Evolutionary conservation across 1,140 invertebrate species (phyloP).

Genomic region (Oedothorax gibbosus): DNA sequence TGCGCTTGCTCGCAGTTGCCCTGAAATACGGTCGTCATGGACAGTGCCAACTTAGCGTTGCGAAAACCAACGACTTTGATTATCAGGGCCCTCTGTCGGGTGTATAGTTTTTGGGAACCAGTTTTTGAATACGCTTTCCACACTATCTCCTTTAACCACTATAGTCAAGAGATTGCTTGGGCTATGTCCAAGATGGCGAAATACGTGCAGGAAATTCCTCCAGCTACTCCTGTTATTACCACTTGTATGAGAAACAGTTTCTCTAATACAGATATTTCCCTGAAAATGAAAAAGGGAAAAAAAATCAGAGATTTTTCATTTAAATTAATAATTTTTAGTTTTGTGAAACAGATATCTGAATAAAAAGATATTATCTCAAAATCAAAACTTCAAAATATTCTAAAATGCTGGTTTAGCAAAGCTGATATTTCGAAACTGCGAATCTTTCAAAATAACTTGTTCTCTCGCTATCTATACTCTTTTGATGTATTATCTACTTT

Average conservation of each 20-base stretch:
- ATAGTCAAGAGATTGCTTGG: background rate
- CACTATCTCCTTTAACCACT: too few species aligned
- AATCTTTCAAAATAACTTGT: too few species aligned
- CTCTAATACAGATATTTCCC: constrained; percentile 1
- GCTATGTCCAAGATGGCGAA: constrained; percentile 23
- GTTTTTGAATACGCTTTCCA: too few species aligned
- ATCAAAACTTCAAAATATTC: background rate
- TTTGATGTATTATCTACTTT: too few species aligned
- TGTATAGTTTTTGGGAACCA: too few species aligned
- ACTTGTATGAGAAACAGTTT: constrained; percentile 18
- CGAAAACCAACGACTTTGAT: too few species aligned
- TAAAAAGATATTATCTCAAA: background rate
- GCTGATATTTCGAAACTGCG: background rate
- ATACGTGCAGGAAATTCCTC: constrained; percentile 36
- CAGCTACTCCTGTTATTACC: constrained; percentile 10
- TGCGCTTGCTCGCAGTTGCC: too few species aligned
- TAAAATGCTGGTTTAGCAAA: background rate
- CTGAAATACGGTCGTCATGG: too few species aligned
- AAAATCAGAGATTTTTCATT: background rate
- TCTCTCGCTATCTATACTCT: too few species aligned
- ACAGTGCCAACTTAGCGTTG: too few species aligned
- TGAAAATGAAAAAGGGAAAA: constrained; percentile 5
- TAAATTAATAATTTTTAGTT: background rate
- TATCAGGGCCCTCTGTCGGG: too few species aligned
- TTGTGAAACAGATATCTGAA: background rate